A percentile compares a stretch with the other conserved stretches of the same genome.
Conservation (phyloP, 1,140 invertebrate species). For the Venustaconcha ellipsiformis region DNA sequence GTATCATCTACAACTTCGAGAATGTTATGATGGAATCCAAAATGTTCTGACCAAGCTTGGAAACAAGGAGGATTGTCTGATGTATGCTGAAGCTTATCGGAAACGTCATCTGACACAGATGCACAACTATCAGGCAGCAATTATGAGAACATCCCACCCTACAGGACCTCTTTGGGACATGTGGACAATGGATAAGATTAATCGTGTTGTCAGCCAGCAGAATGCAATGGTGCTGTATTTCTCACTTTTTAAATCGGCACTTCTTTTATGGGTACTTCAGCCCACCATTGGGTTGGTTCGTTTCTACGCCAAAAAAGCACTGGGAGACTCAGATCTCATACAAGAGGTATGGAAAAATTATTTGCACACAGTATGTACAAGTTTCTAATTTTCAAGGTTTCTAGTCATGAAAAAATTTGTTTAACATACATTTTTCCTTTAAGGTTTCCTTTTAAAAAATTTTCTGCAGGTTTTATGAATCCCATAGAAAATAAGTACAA, state of each 20-base stretch:
- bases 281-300: slow-evolving; percentile 55
- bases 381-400: too few relatives aligned
- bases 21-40: slow-evolving; percentile 64
- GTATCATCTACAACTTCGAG: slow-evolving; percentile 50
- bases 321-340: slow-evolving; percentile 37
- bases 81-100: slow-evolving; percentile 60
- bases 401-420: too few relatives aligned
- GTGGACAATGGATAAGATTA: slow-evolving; percentile 53
- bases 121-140: slow-evolving; percentile 41
- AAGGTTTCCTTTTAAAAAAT: too few relatives aligned
- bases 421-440: too few relatives aligned
- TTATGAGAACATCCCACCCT: slow-evolving; percentile 21
- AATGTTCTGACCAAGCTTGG: slow-evolving; percentile 55
- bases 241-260: slow-evolving; percentile 46
- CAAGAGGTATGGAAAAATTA: slow-evolving; percentile 36
- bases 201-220: slow-evolving; percentile 54
- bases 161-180: slow-evolving; percentile 34
- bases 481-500: too few relatives aligned
- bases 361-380: too few relatives aligned
- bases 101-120: slow-evolving; percentile 48
- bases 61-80: slow-evolving; percentile 57
- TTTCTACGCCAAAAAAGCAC: slow-evolving; percentile 52
- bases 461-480: too few relatives aligned
- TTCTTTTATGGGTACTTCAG: slow-evolving; percentile 62
- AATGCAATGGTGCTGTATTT: slow-evolving; percentile 62